Percentiles rank a stretch among this genome's conserved stretches.
Evolutionary conservation across 2,113 vertebrate species (phyloP).

Genomic region (Tricholaema leucomelas): DNA sequence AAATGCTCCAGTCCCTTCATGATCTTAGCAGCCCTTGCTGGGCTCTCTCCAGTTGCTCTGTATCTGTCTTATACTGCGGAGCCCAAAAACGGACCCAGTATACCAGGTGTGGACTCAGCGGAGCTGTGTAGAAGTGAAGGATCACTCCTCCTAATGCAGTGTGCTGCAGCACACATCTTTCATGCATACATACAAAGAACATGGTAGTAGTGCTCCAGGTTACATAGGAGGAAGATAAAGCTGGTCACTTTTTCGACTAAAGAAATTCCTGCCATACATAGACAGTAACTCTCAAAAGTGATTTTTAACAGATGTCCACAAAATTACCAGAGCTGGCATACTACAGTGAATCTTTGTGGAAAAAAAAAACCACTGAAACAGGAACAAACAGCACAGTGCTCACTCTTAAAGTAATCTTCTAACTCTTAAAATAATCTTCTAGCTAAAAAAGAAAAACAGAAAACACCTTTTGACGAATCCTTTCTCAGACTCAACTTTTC

Average conservation of each 20-base stretch:
- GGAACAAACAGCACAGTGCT: conserved; percentile 28
- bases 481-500: conserved; percentile 19
- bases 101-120: background rate
- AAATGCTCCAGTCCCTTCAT: background rate
- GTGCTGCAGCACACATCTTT: background rate
- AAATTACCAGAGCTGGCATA: conserved; percentile 4
- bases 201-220: background rate
- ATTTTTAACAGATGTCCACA: background rate
- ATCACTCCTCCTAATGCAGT: background rate
- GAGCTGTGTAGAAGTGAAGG: background rate
- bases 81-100: background rate
- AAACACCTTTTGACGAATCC: conserved; percentile 33
- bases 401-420: conserved; percentile 4
- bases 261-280: background rate
- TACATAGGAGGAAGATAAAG: background rate
- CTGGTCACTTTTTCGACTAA: background rate
- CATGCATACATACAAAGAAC: background rate
- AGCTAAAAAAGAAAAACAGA: background rate
- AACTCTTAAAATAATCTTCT: no score
- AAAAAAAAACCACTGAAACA: background rate
- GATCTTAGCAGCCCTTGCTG: no score
- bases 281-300: background rate
- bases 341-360: background rate
- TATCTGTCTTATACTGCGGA: background rate
- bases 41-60: background rate